Percentiles rank a stretch among this genome's conserved stretches.
Evolutionary conservation across 2,113 vertebrate genomes (phyloP).

Genomic region (Hylia prasina): DNA sequence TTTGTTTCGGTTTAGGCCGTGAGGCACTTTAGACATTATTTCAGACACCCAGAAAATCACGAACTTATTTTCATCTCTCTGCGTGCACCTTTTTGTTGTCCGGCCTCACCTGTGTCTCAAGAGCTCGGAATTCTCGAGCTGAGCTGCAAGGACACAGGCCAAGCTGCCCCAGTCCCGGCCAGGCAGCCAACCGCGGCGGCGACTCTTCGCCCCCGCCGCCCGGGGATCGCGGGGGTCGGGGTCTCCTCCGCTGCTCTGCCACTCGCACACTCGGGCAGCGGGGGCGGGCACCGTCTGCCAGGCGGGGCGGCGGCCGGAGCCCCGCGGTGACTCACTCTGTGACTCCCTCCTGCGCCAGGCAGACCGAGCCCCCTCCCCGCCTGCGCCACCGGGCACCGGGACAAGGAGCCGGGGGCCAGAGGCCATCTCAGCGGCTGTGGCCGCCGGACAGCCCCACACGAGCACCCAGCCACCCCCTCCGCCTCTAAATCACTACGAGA

Average conservation of each 20-base stretch:
- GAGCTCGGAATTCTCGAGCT: background rate
- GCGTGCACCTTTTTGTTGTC: background rate
- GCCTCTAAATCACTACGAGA: background rate
- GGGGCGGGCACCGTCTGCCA: background rate
- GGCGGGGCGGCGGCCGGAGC: background rate
- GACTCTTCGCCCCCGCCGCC: rapidly evolving
- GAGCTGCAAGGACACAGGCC: background rate
- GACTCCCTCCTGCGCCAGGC: background rate
- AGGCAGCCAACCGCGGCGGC: no score
- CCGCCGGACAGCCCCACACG: background rate
- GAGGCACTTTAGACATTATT: background rate
- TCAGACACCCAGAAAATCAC: background rate
- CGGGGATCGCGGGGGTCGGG: rapidly evolving
- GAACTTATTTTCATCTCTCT: background rate
- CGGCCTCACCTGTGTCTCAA: background rate
- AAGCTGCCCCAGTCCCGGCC: background rate
- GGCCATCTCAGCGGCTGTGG: background rate
- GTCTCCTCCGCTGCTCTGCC: background rate
- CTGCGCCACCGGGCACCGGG: background rate
- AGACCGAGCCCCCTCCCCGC: background rate
- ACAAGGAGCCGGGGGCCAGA: background rate
- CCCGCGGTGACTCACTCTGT: background rate
- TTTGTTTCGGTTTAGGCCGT: background rate
- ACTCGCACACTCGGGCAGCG: background rate
- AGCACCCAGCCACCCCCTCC: background rate